Evolutionary conservation across 2,797 vertebrate genomes (phyloP).

Genomic region (Macrochelys suwanniensis): DNA sequence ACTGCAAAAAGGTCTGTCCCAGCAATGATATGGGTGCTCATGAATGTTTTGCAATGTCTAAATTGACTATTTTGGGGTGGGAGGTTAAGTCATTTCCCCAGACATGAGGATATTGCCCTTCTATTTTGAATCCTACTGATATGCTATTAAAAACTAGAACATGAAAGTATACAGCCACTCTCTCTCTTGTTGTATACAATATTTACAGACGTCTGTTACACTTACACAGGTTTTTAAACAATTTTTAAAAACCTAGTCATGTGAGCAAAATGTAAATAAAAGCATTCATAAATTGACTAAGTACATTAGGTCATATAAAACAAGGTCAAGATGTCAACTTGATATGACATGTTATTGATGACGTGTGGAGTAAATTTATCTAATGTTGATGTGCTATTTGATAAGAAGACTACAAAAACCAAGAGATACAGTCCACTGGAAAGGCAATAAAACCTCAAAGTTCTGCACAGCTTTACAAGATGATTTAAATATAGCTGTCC

Average conservation of each 20-base stretch:
- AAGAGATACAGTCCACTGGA: neutral
- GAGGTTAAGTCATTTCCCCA: neutral
- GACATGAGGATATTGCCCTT: neutral
- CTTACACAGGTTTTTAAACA: neutral
- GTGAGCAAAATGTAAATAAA: neutral
- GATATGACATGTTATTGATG: neutral
- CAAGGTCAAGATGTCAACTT: neutral
- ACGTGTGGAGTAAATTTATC: neutral
- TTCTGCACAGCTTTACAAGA: neutral
- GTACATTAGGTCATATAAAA: neutral
- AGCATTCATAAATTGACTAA: neutral
- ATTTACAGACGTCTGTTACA: neutral
- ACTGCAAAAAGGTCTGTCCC: neutral
- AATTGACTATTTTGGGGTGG: neutral
- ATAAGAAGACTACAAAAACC: neutral
- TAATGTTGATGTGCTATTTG: neutral
- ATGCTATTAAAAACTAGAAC: neutral
- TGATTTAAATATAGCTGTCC: neutral
- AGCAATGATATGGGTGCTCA: neutral
- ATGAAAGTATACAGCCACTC: neutral
- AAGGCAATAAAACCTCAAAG: neutral
- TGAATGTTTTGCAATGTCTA: neutral
- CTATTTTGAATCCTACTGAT: neutral
- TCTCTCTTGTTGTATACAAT: neutral
- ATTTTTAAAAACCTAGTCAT: neutral